Conservation (phyloP, 2,113 vertebrate genomes). For the Lepisosteus oculatus region DNA sequence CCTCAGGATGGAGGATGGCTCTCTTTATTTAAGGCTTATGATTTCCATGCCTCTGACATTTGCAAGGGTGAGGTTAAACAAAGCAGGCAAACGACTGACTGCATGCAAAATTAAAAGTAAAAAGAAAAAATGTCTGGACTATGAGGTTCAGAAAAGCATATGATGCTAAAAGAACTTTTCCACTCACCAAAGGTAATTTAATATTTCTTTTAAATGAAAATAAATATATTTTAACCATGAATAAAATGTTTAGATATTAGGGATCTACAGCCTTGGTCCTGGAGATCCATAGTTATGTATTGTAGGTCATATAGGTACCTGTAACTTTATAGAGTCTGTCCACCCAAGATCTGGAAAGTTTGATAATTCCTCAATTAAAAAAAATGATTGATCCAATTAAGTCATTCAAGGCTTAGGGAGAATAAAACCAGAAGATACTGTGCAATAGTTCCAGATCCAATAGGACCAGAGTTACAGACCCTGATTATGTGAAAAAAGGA, state of each 20-base stretch:
- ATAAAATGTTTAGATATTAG: too few species aligned
- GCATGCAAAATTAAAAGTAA: constrained; percentile 60
- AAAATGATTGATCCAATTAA: too few species aligned
- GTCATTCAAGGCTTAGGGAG: neutral
- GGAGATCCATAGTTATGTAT: too few species aligned
- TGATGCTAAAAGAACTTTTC: neutral
- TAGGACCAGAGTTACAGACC: too few species aligned
- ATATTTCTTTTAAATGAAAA: too few species aligned
- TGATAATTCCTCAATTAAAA: neutral
- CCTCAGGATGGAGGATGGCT: neutral
- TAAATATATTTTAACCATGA: too few species aligned
- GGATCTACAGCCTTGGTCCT: too few species aligned
- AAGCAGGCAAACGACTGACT: constrained; percentile 52
- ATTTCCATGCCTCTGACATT: constrained; percentile 39
- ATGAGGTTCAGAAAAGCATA: constrained; percentile 32
- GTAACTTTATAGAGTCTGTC: too few species aligned
- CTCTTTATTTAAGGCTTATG: constrained; percentile 17
- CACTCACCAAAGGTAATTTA: neutral
- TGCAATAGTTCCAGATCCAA: too few species aligned
- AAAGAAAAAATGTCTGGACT: neutral
- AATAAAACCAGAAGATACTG: neutral
- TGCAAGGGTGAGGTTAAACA: constrained; percentile 25
- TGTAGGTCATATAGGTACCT: too few species aligned
- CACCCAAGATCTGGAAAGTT: too few species aligned
- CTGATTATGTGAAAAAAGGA: too few species aligned